Evolutionary conservation across 2,888 invertebrate species (phyloP), one percentile per base, ranked within the genome.

Genomic region (Acheta domesticus): DNA sequence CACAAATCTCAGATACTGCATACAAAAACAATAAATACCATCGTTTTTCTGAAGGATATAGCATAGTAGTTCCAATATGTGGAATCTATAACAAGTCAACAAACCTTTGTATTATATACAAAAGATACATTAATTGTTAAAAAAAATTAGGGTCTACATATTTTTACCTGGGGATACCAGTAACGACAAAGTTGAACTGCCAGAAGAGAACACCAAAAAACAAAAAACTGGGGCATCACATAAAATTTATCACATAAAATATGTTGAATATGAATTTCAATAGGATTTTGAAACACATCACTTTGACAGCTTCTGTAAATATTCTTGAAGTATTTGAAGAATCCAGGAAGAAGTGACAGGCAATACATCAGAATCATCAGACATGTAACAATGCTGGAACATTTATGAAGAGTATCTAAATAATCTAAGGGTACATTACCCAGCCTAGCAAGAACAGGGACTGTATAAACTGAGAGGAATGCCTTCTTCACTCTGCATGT

Each of bases 171-270:
- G 76, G 23, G 19, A 78, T 80, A 49, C 76, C 76, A 79, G 80
- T 81, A 85, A 82, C 81, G 85, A 82, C 83, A 84, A 81, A 88
- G 83, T 82, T 88, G 87, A 14, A 86, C 83, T 14, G 84, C 79
- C 81, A 89, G 89, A 82, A 89, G 84, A 62, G 86, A 84, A 49
- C 87, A 80, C 89, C 89, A 90, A 83, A 89, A 89, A 48, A 87
- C 84, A 11, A 89, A 85, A 79, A 89, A 85, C 82, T 89, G 88
- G 19, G 87, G 84, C 11, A 89, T 87, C 12, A 89, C 83, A 82
- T 87, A 85, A 11, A 89, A 83, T 19, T 87, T 85, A 77, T 86
- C 85, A 87, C 87, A 88, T 73, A 88, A 84, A 80, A 85, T 85
- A 48, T 48, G n/a, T 77, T 85, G 83, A 80, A 84, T 84, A 85